A percentile compares a stretch with the other conserved stretches of the same genome.
Evolutionary conservation across 2,797 vertebrate genomes (phyloP).

Genomic region (Lemur catta): DNA sequence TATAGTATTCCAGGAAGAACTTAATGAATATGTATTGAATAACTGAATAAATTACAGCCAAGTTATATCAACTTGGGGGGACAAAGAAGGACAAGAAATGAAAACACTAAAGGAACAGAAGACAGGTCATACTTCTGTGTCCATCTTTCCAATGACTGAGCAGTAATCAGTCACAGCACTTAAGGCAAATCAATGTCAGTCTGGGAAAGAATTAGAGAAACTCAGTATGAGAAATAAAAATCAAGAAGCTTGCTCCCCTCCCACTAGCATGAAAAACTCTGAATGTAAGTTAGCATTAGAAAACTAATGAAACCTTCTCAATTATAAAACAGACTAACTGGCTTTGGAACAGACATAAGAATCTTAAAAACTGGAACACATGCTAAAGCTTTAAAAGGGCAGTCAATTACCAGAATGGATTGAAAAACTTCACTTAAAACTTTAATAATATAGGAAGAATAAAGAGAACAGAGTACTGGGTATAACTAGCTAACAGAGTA

Average conservation of each 20-base stretch:
- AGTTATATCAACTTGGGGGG: not conserved
- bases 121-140: not conserved
- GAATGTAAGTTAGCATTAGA: not conserved
- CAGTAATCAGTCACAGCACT: not conserved
- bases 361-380: not conserved
- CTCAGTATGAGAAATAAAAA: not conserved
- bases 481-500: not conserved
- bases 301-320: not conserved
- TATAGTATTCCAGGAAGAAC: not conserved
- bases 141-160: not conserved
- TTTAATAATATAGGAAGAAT: not conserved
- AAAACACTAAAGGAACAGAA: not conserved
- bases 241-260: not conserved
- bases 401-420: not conserved
- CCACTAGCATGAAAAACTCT: not conserved
- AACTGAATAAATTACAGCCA: not conserved
- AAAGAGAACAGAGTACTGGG: not conserved
- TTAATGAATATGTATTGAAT: not conserved
- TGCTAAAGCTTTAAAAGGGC: not conserved
- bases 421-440: not conserved
- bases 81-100: not conserved
- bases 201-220: not conserved
- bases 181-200: not conserved
- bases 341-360: not conserved
- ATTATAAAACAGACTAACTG: not conserved